A percentile compares a stretch with the other conserved stretches of the same genome.
Evolutionary conservation across 2,113 vertebrate species (phyloP).

Genomic region (Carassius auratus): DNA sequence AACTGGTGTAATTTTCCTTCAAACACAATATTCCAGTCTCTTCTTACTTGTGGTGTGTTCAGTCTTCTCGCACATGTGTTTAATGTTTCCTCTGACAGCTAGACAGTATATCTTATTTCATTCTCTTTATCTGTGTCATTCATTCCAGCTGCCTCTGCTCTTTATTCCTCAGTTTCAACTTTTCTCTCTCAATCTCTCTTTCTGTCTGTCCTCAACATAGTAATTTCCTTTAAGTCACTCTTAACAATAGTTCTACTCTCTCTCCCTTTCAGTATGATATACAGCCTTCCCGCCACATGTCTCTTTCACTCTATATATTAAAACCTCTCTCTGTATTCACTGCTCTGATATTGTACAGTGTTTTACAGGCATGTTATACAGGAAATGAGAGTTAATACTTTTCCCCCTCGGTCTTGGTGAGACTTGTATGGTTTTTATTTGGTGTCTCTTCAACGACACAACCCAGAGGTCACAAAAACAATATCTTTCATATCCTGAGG

Average conservation of each 20-base stretch:
- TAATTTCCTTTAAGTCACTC: constrained; percentile 58
- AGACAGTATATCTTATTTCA: constrained; percentile 37
- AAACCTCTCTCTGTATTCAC: constrained; percentile 44
- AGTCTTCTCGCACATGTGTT: constrained; percentile 10
- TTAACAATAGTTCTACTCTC: constrained; percentile 59
- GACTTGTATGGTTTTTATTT: constrained; percentile 39
- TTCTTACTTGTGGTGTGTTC: constrained; percentile 2
- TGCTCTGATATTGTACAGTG: constrained; percentile 26
- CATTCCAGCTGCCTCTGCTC: constrained; percentile 38
- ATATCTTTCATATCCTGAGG: neutral
- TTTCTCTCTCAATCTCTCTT: constrained; percentile 29
- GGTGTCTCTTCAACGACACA: constrained; percentile 61
- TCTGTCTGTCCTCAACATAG: constrained; percentile 38
- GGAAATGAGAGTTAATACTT: constrained; percentile 14
- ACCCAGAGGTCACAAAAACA: constrained; percentile 54
- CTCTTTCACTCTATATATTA: constrained; percentile 50
- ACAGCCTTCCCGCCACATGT: constrained; percentile 41
- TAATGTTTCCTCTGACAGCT: constrained; percentile 47
- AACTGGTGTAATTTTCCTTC: constrained; percentile 29
- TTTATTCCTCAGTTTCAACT: constrained; percentile 24
- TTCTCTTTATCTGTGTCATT: constrained; percentile 48
- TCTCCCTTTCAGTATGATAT: constrained; percentile 50
- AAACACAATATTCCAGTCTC: constrained; percentile 21
- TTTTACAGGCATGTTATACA: constrained; percentile 27
- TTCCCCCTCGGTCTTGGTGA: constrained; percentile 42